These are phyloP conservation scores for Botrylloides violaceus DNA, from an alignment of 23 tunicate genomes.

Conservation along the genomic window DNA sequence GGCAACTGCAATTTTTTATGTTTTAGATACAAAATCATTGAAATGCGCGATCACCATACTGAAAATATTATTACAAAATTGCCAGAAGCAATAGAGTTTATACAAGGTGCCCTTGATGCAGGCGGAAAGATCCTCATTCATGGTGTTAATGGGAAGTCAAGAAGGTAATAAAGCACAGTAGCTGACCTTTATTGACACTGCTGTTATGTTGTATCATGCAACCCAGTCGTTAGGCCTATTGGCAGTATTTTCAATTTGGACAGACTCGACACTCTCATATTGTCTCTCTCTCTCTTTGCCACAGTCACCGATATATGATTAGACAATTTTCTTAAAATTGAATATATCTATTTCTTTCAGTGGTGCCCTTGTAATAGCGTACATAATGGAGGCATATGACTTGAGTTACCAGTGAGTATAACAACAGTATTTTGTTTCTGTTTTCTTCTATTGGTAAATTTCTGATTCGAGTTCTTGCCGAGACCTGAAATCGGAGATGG, in stretches of 20 bases:
- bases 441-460: not conserved
- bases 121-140: constrained; percentile 53
- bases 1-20: not conserved
- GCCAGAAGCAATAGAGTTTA: constrained; percentile 32
- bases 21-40: constrained; percentile 50
- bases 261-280: too few species aligned
- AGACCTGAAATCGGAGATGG: too few species aligned
- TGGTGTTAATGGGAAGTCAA: constrained; percentile 59
- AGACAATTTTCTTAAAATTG: too few species aligned
- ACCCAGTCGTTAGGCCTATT: too few species aligned
- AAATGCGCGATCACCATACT: constrained; percentile 50
- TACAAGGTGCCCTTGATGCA: constrained; percentile 15
- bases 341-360: constrained; percentile 15
- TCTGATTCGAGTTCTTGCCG: too few species aligned
- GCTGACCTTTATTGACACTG: too few species aligned
- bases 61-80: constrained; percentile 53
- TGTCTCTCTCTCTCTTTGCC: too few species aligned
- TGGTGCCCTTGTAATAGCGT: constrained; percentile 64
- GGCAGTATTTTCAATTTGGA: too few species aligned
- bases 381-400: constrained; percentile 33
- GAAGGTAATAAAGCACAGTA: constrained; percentile 55
- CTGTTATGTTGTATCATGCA: too few species aligned
- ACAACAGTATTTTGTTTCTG: not conserved
- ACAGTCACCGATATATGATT: too few species aligned
- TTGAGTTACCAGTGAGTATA: not conserved